phyloP scores from a whole-genome alignment of 53 echinoderm and acorn worm species.

The Luidia sarsii region DNA sequence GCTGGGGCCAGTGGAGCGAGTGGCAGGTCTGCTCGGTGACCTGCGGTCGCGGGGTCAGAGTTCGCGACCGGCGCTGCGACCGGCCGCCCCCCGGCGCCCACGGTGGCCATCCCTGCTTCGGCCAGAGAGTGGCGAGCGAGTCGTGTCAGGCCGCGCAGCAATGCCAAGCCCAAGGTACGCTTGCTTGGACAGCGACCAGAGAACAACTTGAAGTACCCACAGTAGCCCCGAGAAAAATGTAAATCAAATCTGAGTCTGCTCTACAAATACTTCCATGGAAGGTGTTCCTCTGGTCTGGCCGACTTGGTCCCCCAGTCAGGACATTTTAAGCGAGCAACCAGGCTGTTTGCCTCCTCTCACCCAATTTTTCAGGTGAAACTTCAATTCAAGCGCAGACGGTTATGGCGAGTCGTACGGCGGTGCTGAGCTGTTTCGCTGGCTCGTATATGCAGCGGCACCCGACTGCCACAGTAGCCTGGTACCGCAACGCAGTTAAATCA shows the following conservation, averaged over 20 bases:
- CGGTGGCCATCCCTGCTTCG: too few relatives aligned
- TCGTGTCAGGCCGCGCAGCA: conserved; percentile 3
- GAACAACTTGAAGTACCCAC: too few relatives aligned
- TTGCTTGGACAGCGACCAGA: too few relatives aligned
- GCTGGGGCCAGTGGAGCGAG: conserved; percentile 46
- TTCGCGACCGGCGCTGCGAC: conserved; percentile 31
- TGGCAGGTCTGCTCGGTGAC: conserved; percentile 58
- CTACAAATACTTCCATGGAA: too few relatives aligned
- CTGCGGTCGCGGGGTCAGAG: conserved; percentile 39
- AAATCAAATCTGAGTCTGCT: too few relatives aligned
- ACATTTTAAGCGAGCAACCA: too few relatives aligned
- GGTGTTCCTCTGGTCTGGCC: too few relatives aligned
- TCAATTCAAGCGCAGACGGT: conserved; percentile 35
- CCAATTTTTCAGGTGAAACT: conserved; percentile 39
- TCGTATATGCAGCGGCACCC: conserved; percentile 51
- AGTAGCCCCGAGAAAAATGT: too few relatives aligned
- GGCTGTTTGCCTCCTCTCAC: too few relatives aligned
- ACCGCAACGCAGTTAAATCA: conserved; percentile 48
- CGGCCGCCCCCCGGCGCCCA: too few relatives aligned
- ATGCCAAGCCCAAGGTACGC: too few relatives aligned
- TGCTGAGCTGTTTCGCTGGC: conserved; percentile 52
- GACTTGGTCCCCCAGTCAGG: too few relatives aligned
- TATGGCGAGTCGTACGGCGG: not conserved
- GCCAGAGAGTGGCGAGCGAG: conserved; percentile 16
- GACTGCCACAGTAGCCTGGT: conserved; percentile 47